phyloP scores from a whole-genome alignment of 2,113 vertebrate species.

The Tetrao urogallus region DNA sequence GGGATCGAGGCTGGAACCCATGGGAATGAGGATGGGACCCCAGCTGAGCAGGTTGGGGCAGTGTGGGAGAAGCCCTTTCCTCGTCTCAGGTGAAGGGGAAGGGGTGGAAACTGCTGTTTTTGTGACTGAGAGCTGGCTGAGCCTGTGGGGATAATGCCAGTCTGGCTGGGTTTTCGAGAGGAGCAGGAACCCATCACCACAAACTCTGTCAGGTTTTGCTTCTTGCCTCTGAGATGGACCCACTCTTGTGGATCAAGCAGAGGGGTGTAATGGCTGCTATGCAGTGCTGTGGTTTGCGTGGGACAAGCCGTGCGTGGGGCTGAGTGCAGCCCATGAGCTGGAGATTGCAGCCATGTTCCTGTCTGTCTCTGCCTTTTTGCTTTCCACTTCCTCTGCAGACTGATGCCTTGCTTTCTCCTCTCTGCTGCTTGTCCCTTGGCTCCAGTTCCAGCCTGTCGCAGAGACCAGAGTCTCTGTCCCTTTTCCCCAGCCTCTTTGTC shows the following conservation, averaged over 20 bases:
- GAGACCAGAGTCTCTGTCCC: accelerated
- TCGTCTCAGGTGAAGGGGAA: not conserved
- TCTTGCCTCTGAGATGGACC: accelerated
- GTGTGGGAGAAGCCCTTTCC: accelerated
- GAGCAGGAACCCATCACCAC: accelerated
- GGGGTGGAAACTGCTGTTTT: not conserved
- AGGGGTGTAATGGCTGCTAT: not conserved
- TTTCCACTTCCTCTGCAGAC: not conserved
- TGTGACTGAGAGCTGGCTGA: accelerated
- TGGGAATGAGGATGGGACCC: not conserved
- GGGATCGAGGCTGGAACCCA: not conserved
- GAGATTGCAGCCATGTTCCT: not conserved
- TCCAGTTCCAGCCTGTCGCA: not conserved
- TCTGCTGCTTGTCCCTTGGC: not conserved
- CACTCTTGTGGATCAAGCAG: not conserved
- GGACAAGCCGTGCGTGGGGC: not conserved
- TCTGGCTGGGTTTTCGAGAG: not conserved
- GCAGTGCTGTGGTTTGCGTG: not conserved
- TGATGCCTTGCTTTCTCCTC: not conserved
- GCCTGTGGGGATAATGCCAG: accelerated
- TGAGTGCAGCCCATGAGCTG: not conserved
- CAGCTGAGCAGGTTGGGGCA: not conserved
- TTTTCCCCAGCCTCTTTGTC: not conserved
- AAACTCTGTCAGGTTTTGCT: not conserved
- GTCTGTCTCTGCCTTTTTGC: not conserved